phyloP scores from a whole-genome alignment of 2,888 invertebrate genomes.

The Pteria penguin region DNA sequence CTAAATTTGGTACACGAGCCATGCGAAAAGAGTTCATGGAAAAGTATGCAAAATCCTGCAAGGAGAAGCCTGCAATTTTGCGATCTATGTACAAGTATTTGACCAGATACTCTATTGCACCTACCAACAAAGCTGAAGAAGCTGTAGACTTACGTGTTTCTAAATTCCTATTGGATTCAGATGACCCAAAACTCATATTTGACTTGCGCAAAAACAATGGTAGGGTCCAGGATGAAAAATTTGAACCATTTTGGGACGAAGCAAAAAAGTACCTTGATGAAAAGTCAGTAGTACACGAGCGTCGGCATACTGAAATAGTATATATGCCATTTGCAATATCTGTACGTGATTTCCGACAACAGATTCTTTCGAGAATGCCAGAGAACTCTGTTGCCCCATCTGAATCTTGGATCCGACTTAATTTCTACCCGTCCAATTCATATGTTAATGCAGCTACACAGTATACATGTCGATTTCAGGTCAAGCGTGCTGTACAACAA shows the following conservation, averaged over 20 bases:
- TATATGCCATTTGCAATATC: conserved; percentile 31
- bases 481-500: conserved; percentile 18
- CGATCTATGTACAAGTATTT: conserved; percentile 23
- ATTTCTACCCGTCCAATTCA: conserved; percentile 24
- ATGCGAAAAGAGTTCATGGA: conserved; percentile 32
- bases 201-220: conserved; percentile 36
- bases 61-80: conserved; percentile 28
- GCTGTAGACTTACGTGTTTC: conserved; percentile 28
- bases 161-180: conserved; percentile 16
- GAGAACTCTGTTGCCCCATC: conserved; percentile 6
- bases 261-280: conserved; percentile 25
- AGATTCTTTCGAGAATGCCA: background rate
- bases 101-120: conserved; percentile 18
- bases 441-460: conserved; percentile 6
- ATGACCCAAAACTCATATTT: conserved; percentile 37
- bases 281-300: conserved; percentile 41
- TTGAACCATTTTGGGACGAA: conserved; percentile 39
- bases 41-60: conserved; percentile 14
- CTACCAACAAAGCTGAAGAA: conserved; percentile 6
- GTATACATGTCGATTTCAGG: conserved; percentile 19
- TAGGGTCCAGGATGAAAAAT: conserved; percentile 17
- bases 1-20: conserved; percentile 25
- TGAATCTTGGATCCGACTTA: conserved; percentile 11
- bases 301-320: conserved; percentile 1
- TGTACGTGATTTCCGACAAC: conserved; percentile 3